Conservation (phyloP, 1,140 invertebrate species). For the Temnothorax curvispinosus region DNA sequence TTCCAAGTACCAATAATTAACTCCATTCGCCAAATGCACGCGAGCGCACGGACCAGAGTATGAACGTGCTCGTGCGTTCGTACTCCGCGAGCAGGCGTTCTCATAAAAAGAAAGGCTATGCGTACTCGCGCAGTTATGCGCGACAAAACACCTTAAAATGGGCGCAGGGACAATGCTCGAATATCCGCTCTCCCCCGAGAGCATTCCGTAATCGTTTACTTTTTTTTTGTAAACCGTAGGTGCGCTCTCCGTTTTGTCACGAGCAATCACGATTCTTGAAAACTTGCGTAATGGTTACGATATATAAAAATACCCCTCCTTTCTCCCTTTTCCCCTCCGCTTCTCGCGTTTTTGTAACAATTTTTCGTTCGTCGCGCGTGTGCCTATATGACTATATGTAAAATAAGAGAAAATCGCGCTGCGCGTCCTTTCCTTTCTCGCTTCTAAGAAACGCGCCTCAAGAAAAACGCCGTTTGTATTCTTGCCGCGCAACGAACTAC, state of each 20-base stretch:
- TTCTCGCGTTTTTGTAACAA: background rate
- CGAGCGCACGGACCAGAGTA: slow-evolving; percentile 51
- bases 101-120: slow-evolving; percentile 68
- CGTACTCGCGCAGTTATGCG: slow-evolving; percentile 65
- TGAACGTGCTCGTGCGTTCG: slow-evolving; percentile 66
- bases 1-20: slow-evolving; percentile 82
- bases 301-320: too few species aligned
- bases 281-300: background rate
- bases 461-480: slow-evolving; percentile 55
- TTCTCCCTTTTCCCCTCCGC: background rate
- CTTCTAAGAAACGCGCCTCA: slow-evolving; percentile 35
- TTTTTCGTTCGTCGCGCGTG: background rate
- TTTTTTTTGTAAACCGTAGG: background rate
- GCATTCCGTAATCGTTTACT: background rate
- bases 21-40: slow-evolving; percentile 74
- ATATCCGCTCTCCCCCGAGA: background rate
- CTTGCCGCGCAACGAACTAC: slow-evolving; percentile 56
- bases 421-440: slow-evolving; percentile 26
- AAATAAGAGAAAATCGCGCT: background rate
- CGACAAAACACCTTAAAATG: slow-evolving; percentile 39
- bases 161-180: background rate
- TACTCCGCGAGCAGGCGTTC: slow-evolving; percentile 58
- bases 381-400: background rate
- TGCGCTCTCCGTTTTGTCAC: background rate
- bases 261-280: background rate